Percentiles rank a stretch among this genome's conserved stretches.
phyloP scores from a whole-genome alignment of 2,888 invertebrate species.

The Drosophila glabriapex region DNA sequence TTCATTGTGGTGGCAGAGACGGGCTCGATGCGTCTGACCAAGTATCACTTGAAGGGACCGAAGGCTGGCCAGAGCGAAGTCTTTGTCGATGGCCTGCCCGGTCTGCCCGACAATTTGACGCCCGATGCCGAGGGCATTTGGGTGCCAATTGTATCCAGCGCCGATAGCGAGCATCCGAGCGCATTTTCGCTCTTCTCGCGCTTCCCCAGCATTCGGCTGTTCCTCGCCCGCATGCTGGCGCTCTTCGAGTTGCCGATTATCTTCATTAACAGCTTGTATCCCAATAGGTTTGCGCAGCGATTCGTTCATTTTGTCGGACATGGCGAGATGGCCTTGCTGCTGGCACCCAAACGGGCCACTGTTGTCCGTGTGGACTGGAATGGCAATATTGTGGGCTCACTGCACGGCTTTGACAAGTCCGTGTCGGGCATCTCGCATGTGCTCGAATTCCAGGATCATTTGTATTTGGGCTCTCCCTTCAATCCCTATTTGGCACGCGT shows the following conservation, averaged over 20 bases:
- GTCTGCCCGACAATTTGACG: slow-evolving; percentile 84
- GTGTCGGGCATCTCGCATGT: slow-evolving; percentile 88
- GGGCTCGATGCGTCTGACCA: slow-evolving; percentile 88
- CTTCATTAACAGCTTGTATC: slow-evolving; percentile 88
- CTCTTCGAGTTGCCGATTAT: slow-evolving; percentile 89
- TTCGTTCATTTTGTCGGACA: slow-evolving; percentile 90
- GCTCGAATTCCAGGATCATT: slow-evolving; percentile 88
- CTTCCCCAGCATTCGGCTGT: slow-evolving; percentile 89
- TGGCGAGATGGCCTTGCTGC: slow-evolving; percentile 85
- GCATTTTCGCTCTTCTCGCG: slow-evolving; percentile 87
- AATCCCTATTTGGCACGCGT: slow-evolving; percentile 89
- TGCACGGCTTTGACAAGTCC: slow-evolving; percentile 88
- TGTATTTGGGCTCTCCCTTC: slow-evolving; percentile 90
- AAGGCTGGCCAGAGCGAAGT: slow-evolving; percentile 92
- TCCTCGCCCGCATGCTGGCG: slow-evolving; percentile 87
- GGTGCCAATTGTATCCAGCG: slow-evolving; percentile 86
- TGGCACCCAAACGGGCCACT: slow-evolving; percentile 86
- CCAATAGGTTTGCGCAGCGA: slow-evolving; percentile 88
- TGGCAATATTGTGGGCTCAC: slow-evolving; percentile 90
- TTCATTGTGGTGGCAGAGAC: slow-evolving; percentile 93
- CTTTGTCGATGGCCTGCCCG: slow-evolving; percentile 93
- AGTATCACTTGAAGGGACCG: slow-evolving; percentile 92
- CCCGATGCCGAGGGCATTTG: slow-evolving; percentile 90
- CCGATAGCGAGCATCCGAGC: slow-evolving; percentile 87
- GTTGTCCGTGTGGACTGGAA: slow-evolving; percentile 89